Evolutionary conservation across 2,888 invertebrate species (phyloP), one percentile per base, ranked within the genome.

Genomic region (Patella pellucida): DNA sequence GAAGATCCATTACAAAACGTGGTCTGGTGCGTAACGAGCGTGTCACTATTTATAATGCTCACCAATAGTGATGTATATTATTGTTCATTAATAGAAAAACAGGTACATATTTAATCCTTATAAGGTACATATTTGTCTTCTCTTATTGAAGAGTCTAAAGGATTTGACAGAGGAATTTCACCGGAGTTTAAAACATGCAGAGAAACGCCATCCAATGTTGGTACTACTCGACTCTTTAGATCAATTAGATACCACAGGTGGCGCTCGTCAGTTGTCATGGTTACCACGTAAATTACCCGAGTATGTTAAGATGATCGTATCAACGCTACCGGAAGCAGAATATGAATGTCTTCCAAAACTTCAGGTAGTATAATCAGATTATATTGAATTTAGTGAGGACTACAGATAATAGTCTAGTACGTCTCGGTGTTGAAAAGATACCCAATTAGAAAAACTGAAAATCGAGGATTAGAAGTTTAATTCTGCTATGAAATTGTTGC

Each of bases 181-280:
- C 1, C 19, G 77, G 4, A 70, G 78, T 3, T 50, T 87, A 52
- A 68, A 54, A 14, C 56, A 79, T 16, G 80, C 84, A n/a, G 76
- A 76, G 2, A 16, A 70, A 2, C 74, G 76, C 3, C 72, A 72
- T 23, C 84, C 83, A 1, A 72, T 88, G 31, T 73, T 88, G 1
- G 50, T 88, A 5, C 69, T 85, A 3, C 77, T 88, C 9, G 88
- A 88, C 75, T 85, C 87, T 0, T 79, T 88, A 14, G 88, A 88
- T 70, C 85, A 85, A 78, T 76, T 88, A 12, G 85, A 85, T 73
- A 76, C 82, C 23, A 74, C 81, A 16, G 81, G 86, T 75, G 85
- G 85, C 68, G 87, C 85, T 0, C 77, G 86, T 50, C 84, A 86
- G 54, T 72, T 88, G 27, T 78, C 78, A 27, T 88, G 88, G 88